A percentile compares a stretch with the other conserved stretches of the same genome.
Evolutionary conservation across 2,888 invertebrate genomes (phyloP).

Genomic region (Yponomeuta sedellus): DNA sequence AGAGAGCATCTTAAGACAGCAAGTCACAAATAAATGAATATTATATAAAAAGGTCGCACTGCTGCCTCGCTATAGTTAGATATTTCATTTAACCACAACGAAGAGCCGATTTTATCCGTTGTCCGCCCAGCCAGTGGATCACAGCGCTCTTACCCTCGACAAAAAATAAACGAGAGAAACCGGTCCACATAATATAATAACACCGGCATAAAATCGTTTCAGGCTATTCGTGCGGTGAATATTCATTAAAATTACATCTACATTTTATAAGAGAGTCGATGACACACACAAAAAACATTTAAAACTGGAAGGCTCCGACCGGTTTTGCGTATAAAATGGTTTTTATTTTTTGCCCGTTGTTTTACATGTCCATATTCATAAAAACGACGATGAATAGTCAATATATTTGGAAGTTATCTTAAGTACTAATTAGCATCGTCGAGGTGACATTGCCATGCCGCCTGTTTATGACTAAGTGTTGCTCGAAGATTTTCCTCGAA

Average conservation of each 20-base stretch:
- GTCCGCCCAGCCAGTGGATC: constrained; percentile 34
- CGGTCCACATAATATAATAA: constrained; percentile 38
- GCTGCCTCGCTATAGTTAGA: too few species aligned
- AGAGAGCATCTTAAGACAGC: too few species aligned
- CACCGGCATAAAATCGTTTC: constrained; percentile 52
- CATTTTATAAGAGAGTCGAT: constrained; percentile 45
- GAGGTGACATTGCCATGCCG: not conserved
- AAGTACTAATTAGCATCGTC: not conserved
- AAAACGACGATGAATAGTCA: constrained; percentile 2
- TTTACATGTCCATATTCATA: constrained; percentile 1
- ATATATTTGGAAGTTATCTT: not conserved
- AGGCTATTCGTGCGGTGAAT: constrained; percentile 56
- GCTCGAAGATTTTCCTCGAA: not conserved
- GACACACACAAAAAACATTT: constrained; percentile 42
- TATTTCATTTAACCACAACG: constrained; percentile 42
- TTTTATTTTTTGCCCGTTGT: constrained; percentile 29
- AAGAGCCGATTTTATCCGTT: constrained; percentile 44
- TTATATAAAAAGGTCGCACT: too few species aligned
- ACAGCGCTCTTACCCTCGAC: constrained; percentile 47
- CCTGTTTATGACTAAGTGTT: not conserved
- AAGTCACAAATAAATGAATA: too few species aligned
- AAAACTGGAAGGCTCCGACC: constrained; percentile 35
- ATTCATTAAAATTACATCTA: constrained; percentile 51
- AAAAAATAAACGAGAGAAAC: constrained; percentile 49
- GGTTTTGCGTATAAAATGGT: constrained; percentile 33